Evolutionary conservation across 2,888 invertebrate genomes (phyloP).

Genomic region (Caenorhabditis becei): DNA sequence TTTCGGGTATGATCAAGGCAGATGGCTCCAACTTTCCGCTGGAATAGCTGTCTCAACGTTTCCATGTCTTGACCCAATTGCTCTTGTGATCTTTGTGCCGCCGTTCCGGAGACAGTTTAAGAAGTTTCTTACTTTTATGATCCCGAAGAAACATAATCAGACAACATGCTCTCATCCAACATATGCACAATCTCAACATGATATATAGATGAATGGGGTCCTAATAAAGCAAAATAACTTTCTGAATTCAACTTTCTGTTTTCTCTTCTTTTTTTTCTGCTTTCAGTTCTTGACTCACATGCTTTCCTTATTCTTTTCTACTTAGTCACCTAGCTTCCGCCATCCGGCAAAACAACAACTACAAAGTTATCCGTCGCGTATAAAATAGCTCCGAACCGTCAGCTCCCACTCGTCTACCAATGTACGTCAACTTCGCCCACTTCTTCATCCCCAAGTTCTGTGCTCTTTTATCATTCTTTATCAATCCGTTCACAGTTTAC

Average conservation of each 20-base stretch:
- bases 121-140: too few species aligned
- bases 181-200: too few species aligned
- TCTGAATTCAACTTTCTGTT: too few species aligned
- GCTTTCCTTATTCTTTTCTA: not conserved
- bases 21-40: slow-evolving; percentile 1
- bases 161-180: too few species aligned
- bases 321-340: not conserved
- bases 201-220: too few species aligned
- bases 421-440: slow-evolving; percentile 19
- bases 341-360: not conserved
- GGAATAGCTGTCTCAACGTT: not conserved
- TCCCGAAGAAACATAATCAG: too few species aligned
- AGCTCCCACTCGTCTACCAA: not conserved
- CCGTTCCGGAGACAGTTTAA: too few species aligned
- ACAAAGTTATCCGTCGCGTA: not conserved
- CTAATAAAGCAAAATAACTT: too few species aligned
- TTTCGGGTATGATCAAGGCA: slow-evolving; percentile 25
- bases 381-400: not conserved
- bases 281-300: not conserved
- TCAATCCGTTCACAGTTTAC: slow-evolving; percentile 13
- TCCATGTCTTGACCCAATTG: not conserved
- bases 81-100: not conserved
- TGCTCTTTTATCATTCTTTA: not conserved
- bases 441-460: slow-evolving; percentile 23
- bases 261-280: not conserved